A percentile compares a stretch with the other conserved stretches of the same genome.
phyloP scores from a whole-genome alignment of 2,797 vertebrate species.

The Liparis tanakae region DNA sequence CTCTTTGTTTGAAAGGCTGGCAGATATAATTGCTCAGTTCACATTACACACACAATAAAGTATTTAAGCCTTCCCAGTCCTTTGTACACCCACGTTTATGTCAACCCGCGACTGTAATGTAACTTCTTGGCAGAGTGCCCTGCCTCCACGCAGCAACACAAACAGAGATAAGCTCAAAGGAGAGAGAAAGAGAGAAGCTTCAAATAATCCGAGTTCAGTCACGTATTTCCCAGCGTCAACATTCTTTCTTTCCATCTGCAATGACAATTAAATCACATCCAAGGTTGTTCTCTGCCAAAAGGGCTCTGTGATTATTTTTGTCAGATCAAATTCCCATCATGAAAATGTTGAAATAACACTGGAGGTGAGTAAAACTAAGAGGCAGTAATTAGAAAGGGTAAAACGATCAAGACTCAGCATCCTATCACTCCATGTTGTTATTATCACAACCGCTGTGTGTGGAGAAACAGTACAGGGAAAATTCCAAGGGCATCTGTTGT shows the following conservation, averaged over 20 bases:
- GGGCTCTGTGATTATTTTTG: slow-evolving; percentile 70
- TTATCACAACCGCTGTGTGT: slow-evolving; percentile 61
- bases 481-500: slow-evolving; percentile 76
- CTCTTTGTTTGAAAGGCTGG: slow-evolving; percentile 80
- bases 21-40: slow-evolving; percentile 81
- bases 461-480: slow-evolving; percentile 63
- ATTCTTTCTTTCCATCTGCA: slow-evolving; percentile 71
- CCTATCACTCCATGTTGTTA: slow-evolving; percentile 71
- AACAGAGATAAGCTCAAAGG: slow-evolving; percentile 77
- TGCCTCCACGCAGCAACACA: slow-evolving; percentile 71
- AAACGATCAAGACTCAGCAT: slow-evolving; percentile 69
- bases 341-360: slow-evolving; percentile 67
- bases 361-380: slow-evolving; percentile 65
- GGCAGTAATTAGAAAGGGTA: slow-evolving; percentile 70
- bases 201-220: slow-evolving; percentile 73
- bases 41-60: slow-evolving; percentile 82
- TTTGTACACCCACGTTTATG: slow-evolving; percentile 80
- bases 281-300: slow-evolving; percentile 74
- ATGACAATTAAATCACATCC: slow-evolving; percentile 78
- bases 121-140: slow-evolving; percentile 75
- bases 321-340: slow-evolving; percentile 74
- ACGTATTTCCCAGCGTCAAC: slow-evolving; percentile 73
- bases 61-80: slow-evolving; percentile 78
- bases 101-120: slow-evolving; percentile 76
- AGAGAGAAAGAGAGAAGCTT: slow-evolving; percentile 61